Conservation (phyloP, 2,113 vertebrate genomes). For the Onychostruthus taczanowskii region DNA sequence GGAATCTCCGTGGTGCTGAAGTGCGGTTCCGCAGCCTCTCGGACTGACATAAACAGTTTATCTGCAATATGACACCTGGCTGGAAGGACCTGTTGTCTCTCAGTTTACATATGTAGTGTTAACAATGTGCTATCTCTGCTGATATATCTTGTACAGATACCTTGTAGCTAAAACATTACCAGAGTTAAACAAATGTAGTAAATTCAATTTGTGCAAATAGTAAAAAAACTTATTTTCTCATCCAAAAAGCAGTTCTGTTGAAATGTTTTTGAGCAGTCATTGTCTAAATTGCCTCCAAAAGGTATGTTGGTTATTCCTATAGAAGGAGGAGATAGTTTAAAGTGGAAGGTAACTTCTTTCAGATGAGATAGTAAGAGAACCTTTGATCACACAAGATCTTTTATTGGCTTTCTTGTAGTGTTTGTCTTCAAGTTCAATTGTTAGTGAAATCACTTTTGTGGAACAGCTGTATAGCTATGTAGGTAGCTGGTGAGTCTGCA, state of each 20-base stretch:
- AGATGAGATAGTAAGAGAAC: neutral
- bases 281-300: neutral
- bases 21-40: neutral
- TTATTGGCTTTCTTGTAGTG: neutral
- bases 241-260: slow-evolving; percentile 13
- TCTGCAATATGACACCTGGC: neutral
- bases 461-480: neutral
- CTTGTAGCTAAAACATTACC: slow-evolving; percentile 20
- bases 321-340: neutral
- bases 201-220: slow-evolving; percentile 13
- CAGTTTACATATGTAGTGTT: slow-evolving; percentile 47
- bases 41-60: neutral
- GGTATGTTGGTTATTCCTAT: neutral
- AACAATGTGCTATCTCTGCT: slow-evolving; percentile 58
- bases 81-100: slow-evolving; percentile 7
- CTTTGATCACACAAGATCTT: neutral
- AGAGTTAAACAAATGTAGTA: slow-evolving; percentile 30
- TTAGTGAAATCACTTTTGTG: neutral
- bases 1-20: neutral
- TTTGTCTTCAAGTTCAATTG: neutral
- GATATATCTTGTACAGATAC: slow-evolving; percentile 47
- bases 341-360: neutral
- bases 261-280: slow-evolving; percentile 16
- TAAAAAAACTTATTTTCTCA: slow-evolving; percentile 32
- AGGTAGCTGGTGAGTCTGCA: neutral